Evolutionary conservation across 1,140 invertebrate species (phyloP).

Genomic region (Galleria mellonella): DNA sequence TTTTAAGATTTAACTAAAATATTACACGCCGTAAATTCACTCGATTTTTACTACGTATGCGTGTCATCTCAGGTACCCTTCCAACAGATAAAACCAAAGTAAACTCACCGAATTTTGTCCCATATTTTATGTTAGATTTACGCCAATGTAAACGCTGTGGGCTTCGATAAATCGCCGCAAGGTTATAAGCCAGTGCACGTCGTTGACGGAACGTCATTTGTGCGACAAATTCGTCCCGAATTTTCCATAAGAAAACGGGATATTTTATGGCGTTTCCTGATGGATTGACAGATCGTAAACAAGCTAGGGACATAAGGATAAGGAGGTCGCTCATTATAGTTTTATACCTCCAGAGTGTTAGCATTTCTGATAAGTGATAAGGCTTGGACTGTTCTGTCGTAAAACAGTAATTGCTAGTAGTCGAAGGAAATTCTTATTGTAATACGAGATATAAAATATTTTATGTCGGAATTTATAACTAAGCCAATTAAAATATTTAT

Average conservation of each 20-base stretch:
- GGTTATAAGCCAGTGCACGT: conserved; percentile 6
- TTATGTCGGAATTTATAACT: no score
- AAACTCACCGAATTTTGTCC: background rate
- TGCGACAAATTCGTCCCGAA: conserved; percentile 4
- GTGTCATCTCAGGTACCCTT: background rate
- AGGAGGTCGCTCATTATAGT: no score
- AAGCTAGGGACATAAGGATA: background rate
- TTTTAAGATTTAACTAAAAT: no score
- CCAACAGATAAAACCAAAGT: background rate
- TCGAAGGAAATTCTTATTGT: no score
- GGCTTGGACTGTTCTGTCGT: no score
- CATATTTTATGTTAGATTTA: conserved; percentile 11
- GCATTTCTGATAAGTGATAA: no score
- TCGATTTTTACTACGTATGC: no score
- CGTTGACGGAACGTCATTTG: conserved; percentile 22
- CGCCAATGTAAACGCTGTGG: conserved; percentile 12
- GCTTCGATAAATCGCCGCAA: conserved; percentile 9
- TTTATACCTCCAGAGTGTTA: no score
- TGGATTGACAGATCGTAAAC: conserved; percentile 21
- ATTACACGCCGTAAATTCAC: no score
- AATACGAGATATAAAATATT: no score
- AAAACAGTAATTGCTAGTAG: no score
- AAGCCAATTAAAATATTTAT: no score
- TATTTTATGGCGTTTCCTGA: conserved; percentile 17
- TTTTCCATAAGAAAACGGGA: conserved; percentile 1